Evolutionary conservation across 2,888 invertebrate species (phyloP).

Genomic region (Drosophila prostipennis): DNA sequence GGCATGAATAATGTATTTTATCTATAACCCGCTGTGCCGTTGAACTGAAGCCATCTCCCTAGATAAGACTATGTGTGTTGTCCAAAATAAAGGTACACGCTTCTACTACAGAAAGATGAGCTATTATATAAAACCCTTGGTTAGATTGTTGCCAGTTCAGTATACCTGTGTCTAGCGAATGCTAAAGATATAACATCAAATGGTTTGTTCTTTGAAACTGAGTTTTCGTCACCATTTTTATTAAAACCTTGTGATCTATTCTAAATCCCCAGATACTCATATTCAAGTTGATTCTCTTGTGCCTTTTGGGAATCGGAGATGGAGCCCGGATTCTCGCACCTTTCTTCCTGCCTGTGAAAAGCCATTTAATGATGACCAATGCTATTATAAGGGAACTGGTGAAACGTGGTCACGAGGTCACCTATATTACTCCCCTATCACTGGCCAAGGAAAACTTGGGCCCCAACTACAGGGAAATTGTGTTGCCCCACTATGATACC

Average conservation of each 20-base stretch:
- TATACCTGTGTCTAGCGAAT: neutral
- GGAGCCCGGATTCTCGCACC: conserved; percentile 83
- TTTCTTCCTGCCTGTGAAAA: conserved; percentile 83
- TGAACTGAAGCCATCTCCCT: too few species aligned
- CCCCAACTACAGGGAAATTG: conserved; percentile 72
- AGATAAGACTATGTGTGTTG: neutral
- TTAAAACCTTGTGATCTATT: neutral
- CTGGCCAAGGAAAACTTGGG: conserved; percentile 68
- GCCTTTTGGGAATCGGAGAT: conserved; percentile 19
- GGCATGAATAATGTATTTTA: neutral
- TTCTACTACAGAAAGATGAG: too few species aligned
- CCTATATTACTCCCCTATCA: conserved; percentile 68
- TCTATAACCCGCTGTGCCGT: neutral
- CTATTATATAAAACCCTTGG: neutral
- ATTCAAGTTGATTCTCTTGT: neutral
- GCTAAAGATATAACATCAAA: neutral
- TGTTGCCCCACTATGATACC: conserved; percentile 70
- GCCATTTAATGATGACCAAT: conserved; percentile 85
- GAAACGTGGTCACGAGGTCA: conserved; percentile 6
- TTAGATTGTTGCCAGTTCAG: neutral
- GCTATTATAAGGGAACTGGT: conserved; percentile 83
- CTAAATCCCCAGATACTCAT: neutral
- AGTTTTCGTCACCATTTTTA: neutral
- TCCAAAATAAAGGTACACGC: neutral
- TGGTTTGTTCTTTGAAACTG: conserved; percentile 1